These are phyloP conservation scores for Phenganax stokvisi DNA, from an alignment of 92 coral and sea anemone species.

Conservation along the genomic window DNA sequence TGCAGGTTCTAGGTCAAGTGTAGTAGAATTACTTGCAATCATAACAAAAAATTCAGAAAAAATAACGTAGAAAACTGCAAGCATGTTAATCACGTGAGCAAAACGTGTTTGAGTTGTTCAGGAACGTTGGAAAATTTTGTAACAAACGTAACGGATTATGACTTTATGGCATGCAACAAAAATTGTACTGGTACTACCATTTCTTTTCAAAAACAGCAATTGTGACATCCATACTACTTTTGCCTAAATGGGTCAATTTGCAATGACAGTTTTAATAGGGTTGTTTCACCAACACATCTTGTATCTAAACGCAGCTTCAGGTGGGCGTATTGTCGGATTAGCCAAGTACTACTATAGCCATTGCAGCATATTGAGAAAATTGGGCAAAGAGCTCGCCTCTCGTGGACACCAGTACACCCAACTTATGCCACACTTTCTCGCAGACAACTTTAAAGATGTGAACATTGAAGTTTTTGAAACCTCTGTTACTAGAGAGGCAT, in stretches of 20 bases:
- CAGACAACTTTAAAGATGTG: constrained; percentile 32
- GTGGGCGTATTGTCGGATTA: constrained; percentile 21
- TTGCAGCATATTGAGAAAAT: constrained; percentile 25
- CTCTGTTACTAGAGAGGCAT: constrained; percentile 29
- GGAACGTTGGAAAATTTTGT: no score
- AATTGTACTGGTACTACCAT: no score
- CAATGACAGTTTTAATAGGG: background rate
- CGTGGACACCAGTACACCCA: constrained; percentile 46
- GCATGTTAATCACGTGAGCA: no score
- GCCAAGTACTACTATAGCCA: constrained; percentile 36
- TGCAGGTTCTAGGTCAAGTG: no score
- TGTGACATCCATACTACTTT: background rate
- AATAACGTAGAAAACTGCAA: no score
- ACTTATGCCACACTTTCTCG: constrained; percentile 28
- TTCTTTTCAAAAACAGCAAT: no score
- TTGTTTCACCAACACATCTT: background rate
- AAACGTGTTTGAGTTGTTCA: no score
- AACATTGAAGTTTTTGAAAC: constrained; percentile 34
- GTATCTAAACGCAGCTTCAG: background rate
- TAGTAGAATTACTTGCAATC: no score
- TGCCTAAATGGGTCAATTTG: background rate
- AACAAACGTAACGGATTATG: no score
- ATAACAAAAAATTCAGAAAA: no score
- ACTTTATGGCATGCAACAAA: no score
- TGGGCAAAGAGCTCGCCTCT: constrained; percentile 32